These are phyloP conservation scores for Steinernema carpocapsae DNA, from an alignment of 2,888 invertebrate genomes.

Conservation along the genomic window DNA sequence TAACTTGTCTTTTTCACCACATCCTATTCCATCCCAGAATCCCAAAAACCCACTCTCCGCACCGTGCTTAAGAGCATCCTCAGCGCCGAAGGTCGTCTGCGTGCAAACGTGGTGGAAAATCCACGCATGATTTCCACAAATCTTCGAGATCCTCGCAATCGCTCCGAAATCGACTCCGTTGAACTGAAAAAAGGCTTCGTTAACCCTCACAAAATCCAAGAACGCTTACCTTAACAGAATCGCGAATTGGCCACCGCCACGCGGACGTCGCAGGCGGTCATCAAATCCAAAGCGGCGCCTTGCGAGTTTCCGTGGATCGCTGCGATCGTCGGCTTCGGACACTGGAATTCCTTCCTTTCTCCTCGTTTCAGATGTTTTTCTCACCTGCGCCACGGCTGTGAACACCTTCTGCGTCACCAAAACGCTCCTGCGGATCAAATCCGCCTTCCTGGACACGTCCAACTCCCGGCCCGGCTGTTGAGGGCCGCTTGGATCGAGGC, in stretches of 20 bases:
- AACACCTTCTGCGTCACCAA: background rate
- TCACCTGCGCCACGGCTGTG: conserved; percentile 1
- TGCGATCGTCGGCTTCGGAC: conserved; percentile 19
- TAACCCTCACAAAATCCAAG: background rate
- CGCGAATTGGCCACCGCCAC: background rate
- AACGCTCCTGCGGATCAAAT: background rate
- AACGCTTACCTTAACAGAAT: conserved; percentile 3
- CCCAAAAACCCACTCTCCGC: background rate
- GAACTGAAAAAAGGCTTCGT: background rate
- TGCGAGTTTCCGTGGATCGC: background rate
- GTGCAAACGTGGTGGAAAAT: background rate
- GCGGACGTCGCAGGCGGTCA: conserved; percentile 6
- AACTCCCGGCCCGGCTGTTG: background rate
- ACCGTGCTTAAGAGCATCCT: conserved; percentile 11
- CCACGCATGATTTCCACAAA: conserved; percentile 1
- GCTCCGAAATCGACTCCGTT: conserved; percentile 12
- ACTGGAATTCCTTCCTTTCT: background rate
- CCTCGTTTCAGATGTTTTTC: background rate
- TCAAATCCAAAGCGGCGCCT: conserved; percentile 9
- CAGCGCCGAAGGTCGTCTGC: background rate
- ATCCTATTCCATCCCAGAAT: too few species aligned
- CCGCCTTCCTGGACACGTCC: conserved; percentile 10
- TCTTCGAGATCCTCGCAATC: background rate
- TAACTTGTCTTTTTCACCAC: too few species aligned
- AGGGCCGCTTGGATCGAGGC: background rate